These are phyloP conservation scores for Cyrtorhinus lividipennis DNA, from an alignment of 1,140 invertebrate species.

Conservation along the genomic window DNA sequence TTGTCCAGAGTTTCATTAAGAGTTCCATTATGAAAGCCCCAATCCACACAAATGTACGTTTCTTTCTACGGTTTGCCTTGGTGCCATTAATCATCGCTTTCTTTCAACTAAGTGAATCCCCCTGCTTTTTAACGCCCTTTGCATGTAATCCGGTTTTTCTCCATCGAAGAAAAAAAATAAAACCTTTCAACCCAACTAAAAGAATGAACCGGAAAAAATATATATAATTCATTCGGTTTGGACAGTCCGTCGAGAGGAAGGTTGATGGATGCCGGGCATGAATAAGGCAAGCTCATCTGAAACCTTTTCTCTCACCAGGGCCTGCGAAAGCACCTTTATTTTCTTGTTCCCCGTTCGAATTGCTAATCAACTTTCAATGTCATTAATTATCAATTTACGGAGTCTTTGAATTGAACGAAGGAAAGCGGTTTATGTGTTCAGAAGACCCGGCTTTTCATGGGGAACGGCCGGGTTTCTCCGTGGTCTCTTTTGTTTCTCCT, in stretches of 20 bases:
- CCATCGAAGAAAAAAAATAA: too few relatives aligned
- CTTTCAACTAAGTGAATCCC: too few relatives aligned
- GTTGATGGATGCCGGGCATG: not conserved
- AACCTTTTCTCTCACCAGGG: not conserved
- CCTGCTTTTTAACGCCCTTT: too few relatives aligned
- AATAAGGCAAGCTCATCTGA: slow-evolving; percentile 3
- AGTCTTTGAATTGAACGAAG: not conserved
- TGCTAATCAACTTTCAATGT: slow-evolving; percentile 8
- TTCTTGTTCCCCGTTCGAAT: not conserved
- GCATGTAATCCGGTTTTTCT: too few relatives aligned
- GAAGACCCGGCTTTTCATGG: not conserved
- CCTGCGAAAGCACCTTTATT: not conserved
- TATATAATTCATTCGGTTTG: slow-evolving; percentile 4
- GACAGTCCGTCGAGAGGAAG: not conserved
- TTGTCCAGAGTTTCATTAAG: too few relatives aligned
- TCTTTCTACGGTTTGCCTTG: too few relatives aligned
- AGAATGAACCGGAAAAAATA: too few relatives aligned
- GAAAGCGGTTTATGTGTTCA: slow-evolving; percentile 1
- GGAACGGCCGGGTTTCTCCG: too few relatives aligned
- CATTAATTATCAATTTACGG: slow-evolving; percentile 4
- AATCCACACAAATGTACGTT: too few relatives aligned
- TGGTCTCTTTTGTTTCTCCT: not conserved
- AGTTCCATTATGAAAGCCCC: too few relatives aligned
- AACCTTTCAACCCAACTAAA: too few relatives aligned
- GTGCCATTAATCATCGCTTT: too few relatives aligned